Evolutionary conservation across 1,140 invertebrate genomes (phyloP).

Genomic region (Magallana gigas): DNA sequence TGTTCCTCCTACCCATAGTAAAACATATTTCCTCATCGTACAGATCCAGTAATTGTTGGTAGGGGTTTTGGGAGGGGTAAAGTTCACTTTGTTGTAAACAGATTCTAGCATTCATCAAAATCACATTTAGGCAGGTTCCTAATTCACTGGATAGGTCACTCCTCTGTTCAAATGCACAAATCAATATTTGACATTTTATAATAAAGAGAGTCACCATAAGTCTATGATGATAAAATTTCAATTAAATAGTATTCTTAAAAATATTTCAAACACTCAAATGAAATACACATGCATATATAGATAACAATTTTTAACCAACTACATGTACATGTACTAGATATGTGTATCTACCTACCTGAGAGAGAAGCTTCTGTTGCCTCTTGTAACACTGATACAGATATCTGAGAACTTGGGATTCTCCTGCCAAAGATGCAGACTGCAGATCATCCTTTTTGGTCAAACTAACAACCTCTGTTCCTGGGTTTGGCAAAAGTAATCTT

Average conservation of each 20-base stretch:
- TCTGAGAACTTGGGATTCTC: slow-evolving; percentile 64
- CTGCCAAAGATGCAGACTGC: slow-evolving; percentile 53
- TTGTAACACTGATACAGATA: slow-evolving; percentile 73
- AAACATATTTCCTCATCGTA: slow-evolving; percentile 65
- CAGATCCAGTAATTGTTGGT: slow-evolving; percentile 72
- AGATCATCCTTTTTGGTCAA: slow-evolving; percentile 78
- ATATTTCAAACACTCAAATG: no score
- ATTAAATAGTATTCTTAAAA: no score
- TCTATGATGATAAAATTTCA: no score
- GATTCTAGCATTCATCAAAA: slow-evolving; percentile 73
- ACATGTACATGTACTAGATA: background rate
- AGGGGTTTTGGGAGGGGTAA: slow-evolving; percentile 67
- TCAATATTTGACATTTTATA: background rate
- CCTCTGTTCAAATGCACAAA: background rate
- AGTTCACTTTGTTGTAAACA: slow-evolving; percentile 74
- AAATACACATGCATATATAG: no score
- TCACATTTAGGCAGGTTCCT: slow-evolving; percentile 68
- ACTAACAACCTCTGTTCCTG: slow-evolving; percentile 62
- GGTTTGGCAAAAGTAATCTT: slow-evolving; percentile 85
- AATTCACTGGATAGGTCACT: slow-evolving; percentile 47
- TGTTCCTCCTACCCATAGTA: background rate
- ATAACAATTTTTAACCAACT: no score
- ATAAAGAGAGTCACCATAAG: background rate
- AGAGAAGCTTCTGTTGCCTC: slow-evolving; percentile 53
- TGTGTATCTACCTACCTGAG: background rate